phyloP scores from a whole-genome alignment of 2,113 vertebrate species.

The Poeciliopsis retropinna region DNA sequence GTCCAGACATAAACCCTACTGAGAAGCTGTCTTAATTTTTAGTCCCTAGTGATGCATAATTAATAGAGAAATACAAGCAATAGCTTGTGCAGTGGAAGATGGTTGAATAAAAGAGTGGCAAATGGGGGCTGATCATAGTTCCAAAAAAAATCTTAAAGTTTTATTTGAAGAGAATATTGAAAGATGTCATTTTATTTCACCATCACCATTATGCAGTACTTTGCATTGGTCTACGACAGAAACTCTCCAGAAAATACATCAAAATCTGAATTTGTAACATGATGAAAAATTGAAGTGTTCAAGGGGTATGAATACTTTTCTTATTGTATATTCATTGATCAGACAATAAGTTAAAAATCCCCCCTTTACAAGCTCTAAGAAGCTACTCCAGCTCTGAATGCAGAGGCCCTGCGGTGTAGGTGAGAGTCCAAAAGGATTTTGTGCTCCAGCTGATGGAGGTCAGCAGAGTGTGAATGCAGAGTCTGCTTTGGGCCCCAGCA shows the following conservation, averaged over 20 bases:
- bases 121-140: not conserved
- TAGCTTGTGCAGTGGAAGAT: not conserved
- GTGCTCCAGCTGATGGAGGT: conserved; percentile 48
- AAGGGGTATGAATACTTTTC: not conserved
- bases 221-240: not conserved
- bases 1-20: no score
- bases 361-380: not conserved
- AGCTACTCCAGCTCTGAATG: conserved; percentile 3
- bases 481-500: conserved; percentile 35
- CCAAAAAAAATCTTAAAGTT: not conserved
- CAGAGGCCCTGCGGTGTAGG: conserved; percentile 18
- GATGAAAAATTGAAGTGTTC: not conserved
- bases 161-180: not conserved
- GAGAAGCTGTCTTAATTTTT: no score
- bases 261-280: not conserved
- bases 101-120: not conserved
- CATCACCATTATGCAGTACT: not conserved
- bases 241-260: not conserved
- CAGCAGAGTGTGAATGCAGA: conserved; percentile 50
- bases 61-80: no score
- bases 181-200: not conserved
- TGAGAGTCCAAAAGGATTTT: conserved; percentile 26
- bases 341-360: not conserved
- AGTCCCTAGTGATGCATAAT: no score
- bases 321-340: not conserved